Conservation (phyloP, 2,113 vertebrate genomes). For the Toxotes chatareus region DNA sequence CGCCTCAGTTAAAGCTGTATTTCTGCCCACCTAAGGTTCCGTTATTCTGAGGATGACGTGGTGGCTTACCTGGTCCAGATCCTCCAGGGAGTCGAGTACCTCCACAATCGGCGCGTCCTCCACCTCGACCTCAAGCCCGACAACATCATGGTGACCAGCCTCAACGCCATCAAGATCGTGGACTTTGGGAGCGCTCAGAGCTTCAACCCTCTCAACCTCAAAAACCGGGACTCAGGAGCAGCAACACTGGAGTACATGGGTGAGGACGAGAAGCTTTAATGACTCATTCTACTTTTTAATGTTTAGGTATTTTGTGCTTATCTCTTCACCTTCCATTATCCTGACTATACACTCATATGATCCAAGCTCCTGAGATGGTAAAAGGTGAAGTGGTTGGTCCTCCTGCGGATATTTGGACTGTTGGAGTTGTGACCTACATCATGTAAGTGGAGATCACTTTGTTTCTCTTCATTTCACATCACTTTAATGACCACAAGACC, state of each 20-base stretch:
- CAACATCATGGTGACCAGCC: slow-evolving; percentile 91
- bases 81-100: slow-evolving; percentile 93
- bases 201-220: slow-evolving; percentile 91
- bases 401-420: slow-evolving; percentile 93
- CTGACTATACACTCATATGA: slow-evolving; percentile 5
- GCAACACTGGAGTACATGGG: slow-evolving; percentile 94
- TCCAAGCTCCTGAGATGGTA: slow-evolving; percentile 93
- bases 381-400: slow-evolving; percentile 94
- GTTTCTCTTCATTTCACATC: not conserved
- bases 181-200: slow-evolving; percentile 95
- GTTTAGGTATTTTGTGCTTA: not conserved
- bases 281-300: not conserved
- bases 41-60: slow-evolving; percentile 96
- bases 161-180: slow-evolving; percentile 92
- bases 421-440: slow-evolving; percentile 89
- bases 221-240: slow-evolving; percentile 83
- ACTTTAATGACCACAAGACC: not conserved
- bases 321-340: not conserved
- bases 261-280: slow-evolving; percentile 73
- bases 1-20: not conserved
- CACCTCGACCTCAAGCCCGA: slow-evolving; percentile 96
- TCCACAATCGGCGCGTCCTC: slow-evolving; percentile 89
- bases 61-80: slow-evolving; percentile 91
- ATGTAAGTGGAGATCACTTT: slow-evolving; percentile 86
- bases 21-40: slow-evolving; percentile 84